Evolutionary conservation across 2,113 vertebrate species (phyloP).

Genomic region (Petromus typicus): DNA sequence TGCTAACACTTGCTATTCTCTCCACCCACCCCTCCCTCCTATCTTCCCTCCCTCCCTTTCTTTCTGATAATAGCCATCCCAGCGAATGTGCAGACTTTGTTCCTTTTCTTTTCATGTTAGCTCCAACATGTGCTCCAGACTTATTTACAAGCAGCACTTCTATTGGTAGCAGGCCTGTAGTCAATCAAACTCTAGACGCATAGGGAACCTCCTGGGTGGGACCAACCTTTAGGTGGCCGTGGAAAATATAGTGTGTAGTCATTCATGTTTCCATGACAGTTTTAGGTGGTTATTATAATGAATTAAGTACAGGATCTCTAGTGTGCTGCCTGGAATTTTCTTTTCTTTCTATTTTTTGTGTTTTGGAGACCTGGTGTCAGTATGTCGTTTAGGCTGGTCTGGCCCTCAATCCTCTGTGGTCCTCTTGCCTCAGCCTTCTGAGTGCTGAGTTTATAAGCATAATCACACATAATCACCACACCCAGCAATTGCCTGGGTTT

Average conservation of each 20-base stretch:
- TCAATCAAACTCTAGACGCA: not conserved
- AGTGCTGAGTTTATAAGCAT: not conserved
- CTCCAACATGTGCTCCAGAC: not conserved
- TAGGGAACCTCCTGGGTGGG: not conserved
- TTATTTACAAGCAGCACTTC: not conserved
- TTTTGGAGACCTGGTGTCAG: not conserved
- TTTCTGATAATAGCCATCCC: not conserved
- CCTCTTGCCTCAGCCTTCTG: not conserved
- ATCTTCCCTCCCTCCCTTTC: not conserved
- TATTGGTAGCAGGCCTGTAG: not conserved
- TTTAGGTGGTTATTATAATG: not conserved
- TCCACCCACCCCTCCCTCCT: not conserved
- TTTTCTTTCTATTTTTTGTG: not conserved
- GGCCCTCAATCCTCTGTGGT: not conserved
- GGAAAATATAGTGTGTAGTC: not conserved
- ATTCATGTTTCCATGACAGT: not conserved
- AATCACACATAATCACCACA: not conserved
- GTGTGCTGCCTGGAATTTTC: not conserved
- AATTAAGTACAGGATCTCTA: not conserved
- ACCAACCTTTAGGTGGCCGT: no score
- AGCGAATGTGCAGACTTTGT: not conserved
- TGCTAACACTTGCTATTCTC: not conserved
- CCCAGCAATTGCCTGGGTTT: not conserved
- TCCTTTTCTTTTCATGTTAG: not conserved
- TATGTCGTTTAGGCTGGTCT: not conserved